phyloP scores from a whole-genome alignment of 2,113 vertebrate species.

The Grammatotria lemairii region DNA sequence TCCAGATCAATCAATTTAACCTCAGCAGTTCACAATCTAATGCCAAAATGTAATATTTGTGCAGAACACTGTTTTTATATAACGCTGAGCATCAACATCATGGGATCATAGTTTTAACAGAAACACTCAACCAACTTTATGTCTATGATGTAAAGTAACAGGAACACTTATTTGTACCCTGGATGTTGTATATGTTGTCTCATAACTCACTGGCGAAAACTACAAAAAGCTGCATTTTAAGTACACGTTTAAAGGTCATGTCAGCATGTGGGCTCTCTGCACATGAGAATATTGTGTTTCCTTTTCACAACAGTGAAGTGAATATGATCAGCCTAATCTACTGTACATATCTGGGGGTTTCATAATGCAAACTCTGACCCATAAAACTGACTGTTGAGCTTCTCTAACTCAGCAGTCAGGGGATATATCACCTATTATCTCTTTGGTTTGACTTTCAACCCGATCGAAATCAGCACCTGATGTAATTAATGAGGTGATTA shows the following conservation, averaged over 20 bases:
- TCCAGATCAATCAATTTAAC: background rate
- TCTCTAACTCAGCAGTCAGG: background rate
- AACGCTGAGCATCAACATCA: background rate
- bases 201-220: background rate
- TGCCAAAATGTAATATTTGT: background rate
- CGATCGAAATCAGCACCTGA: conserved; percentile 32
- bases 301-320: background rate
- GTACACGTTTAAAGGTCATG: background rate
- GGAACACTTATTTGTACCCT: background rate
- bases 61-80: background rate
- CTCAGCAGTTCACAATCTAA: background rate
- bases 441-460: conserved; percentile 19
- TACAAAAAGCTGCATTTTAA: background rate
- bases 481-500: conserved; percentile 65
- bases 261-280: background rate
- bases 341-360: background rate
- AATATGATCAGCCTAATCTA: background rate
- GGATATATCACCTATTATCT: background rate
- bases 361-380: background rate
- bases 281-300: background rate
- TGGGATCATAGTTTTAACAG: background rate
- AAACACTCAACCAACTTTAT: background rate
- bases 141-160: background rate
- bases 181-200: background rate
- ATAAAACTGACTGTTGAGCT: background rate